Conservation (phyloP, 2,888 invertebrate genomes). For the Sympetrum striolatum region DNA sequence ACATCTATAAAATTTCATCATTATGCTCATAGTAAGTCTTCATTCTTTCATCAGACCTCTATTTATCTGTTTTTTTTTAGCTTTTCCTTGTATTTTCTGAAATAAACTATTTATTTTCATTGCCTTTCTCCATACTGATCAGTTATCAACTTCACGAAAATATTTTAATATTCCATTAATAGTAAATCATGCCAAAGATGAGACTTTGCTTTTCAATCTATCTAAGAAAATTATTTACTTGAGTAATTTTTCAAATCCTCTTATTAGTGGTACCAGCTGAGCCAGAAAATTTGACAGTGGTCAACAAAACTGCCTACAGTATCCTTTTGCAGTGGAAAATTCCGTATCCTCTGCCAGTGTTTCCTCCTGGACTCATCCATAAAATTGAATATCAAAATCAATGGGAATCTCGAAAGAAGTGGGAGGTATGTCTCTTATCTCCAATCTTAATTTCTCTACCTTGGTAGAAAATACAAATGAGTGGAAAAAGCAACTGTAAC, state of each 20-base stretch:
- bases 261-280: slow-evolving; percentile 61
- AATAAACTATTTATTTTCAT: too few relatives aligned
- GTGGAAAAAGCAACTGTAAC: too few relatives aligned
- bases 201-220: not conserved
- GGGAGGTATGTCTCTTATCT: slow-evolving; percentile 54
- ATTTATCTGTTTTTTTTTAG: not conserved
- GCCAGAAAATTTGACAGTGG: slow-evolving; percentile 60
- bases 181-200: not conserved
- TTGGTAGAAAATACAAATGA: too few relatives aligned
- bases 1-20: slow-evolving; percentile 67
- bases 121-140: too few relatives aligned
- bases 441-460: too few relatives aligned
- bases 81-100: not conserved
- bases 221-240: not conserved
- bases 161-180: not conserved
- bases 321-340: slow-evolving; percentile 62
- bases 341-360: slow-evolving; percentile 60
- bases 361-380: slow-evolving; percentile 63
- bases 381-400: slow-evolving; percentile 64
- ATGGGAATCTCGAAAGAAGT: slow-evolving; percentile 59
- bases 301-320: slow-evolving; percentile 61
- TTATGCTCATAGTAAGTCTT: slow-evolving; percentile 61
- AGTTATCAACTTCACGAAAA: too few relatives aligned
- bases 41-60: not conserved
- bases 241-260: not conserved